Evolutionary conservation across 2,888 invertebrate species (phyloP), one percentile per base, ranked within the genome.

Genomic region (Vesta saturnalis): DNA sequence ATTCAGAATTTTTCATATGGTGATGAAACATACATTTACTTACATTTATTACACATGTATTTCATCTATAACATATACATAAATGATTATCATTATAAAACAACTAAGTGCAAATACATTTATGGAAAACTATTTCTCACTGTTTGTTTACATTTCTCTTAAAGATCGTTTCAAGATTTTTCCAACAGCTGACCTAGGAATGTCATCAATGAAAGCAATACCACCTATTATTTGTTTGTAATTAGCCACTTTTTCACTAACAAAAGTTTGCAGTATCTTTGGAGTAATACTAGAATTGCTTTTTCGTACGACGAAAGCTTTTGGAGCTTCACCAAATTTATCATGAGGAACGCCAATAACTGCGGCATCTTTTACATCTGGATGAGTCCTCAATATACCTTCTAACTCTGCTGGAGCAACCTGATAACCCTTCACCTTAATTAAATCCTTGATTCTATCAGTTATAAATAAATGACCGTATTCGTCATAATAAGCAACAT

Each of bases 331-430:
- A 2, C 94, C 94, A 21, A 85, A 85, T 10, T 83, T 81, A 0
- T n/a, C n/a, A n/a, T n/a, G n/a, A n/a, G n/a, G n/a, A n/a, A n/a
- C n/a, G n/a, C n/a, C n/a, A n/a, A n/a, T 85, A 0, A 96, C 95
- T 0, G 92, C 95, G 0, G 91, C 93, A 76, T 96, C 96, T 4
- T 86, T 81, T 0, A 96, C 87, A 21, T 87, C 88, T 0, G 93
- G 91, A 81, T 93, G 92, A 35, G 88, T 86, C 67, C 91, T 87
- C 0, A 94, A 78, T 5, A 92, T 77, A 57, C 86, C 89, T 82
- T 96, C 95, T 19, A 96, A 81, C 81, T 96, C 95, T 0, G 95
- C 94, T 19, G 95, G 95, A 5, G 95, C 89, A 1, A 95, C 95
- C 89, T 94, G 88, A 77, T 85, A 88, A 1, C 86, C 90, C 81